These are phyloP conservation scores for Atherix ibis DNA, from an alignment of 2,888 invertebrate species.

Conservation along the genomic window DNA sequence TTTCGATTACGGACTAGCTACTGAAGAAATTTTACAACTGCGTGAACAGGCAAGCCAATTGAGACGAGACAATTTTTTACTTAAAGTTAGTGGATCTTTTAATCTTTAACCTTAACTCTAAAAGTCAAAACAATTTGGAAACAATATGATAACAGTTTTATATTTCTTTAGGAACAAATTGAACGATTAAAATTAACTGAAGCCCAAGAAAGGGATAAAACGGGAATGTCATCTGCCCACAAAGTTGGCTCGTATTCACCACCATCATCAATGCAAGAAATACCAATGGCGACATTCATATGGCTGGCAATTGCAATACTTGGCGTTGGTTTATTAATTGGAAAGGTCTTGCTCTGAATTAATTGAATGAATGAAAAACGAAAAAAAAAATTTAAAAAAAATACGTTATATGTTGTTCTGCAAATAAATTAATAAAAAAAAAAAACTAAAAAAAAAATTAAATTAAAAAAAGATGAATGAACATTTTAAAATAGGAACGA, in stretches of 20 bases:
- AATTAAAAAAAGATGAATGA: not conserved
- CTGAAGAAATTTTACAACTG: conserved; percentile 58
- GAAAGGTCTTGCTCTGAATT: conserved; percentile 69
- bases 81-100: conserved; percentile 55
- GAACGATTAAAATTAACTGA: not conserved
- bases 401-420: not conserved
- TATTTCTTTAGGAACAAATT: too few relatives aligned
- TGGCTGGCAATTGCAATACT: conserved; percentile 51
- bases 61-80: conserved; percentile 69
- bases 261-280: conserved; percentile 40
- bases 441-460: not conserved
- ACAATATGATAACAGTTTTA: too few relatives aligned
- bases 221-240: too few relatives aligned
- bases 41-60: conserved; percentile 64
- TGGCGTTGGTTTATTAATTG: conserved; percentile 57
- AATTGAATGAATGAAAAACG: conserved; percentile 14
- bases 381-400: conserved; percentile 8
- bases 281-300: conserved; percentile 45
- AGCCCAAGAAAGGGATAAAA: not conserved
- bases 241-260: conserved; percentile 45
- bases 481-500: not conserved
- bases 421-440: not conserved
- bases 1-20: conserved; percentile 49
- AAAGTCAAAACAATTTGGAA: too few relatives aligned
- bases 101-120: too few relatives aligned